A percentile compares a stretch with the other conserved stretches of the same genome.
Conservation (phyloP, 2,113 vertebrate genomes). For the Thalassarche chlororhynchos region DNA sequence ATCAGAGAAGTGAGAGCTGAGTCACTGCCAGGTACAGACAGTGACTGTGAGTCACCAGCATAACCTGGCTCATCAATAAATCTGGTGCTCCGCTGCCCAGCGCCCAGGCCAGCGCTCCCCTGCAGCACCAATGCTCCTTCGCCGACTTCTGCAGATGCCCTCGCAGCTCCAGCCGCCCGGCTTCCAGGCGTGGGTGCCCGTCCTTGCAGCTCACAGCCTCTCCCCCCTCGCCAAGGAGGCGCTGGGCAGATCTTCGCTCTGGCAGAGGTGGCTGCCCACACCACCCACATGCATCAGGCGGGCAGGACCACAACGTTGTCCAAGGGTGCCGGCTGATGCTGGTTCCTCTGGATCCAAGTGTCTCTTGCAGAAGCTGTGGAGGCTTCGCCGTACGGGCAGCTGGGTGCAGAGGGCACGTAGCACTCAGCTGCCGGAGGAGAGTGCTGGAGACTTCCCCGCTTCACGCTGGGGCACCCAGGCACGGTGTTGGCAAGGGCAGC, state of each 20-base stretch:
- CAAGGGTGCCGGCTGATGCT: accelerated
- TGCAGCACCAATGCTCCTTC: accelerated
- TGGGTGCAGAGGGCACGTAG: not conserved
- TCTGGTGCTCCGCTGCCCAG: not conserved
- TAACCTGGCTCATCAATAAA: not conserved
- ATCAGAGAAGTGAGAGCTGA: not conserved
- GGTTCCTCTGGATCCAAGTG: not conserved
- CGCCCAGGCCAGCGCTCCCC: not conserved
- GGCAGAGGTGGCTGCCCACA: not conserved
- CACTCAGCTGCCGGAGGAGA: not conserved
- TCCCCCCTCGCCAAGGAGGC: accelerated
- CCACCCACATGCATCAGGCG: accelerated
- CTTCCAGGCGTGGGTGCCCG: accelerated
- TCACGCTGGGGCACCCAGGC: too few relatives aligned
- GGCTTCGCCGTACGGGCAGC: not conserved
- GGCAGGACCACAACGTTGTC: not conserved
- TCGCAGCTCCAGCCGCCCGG: accelerated
- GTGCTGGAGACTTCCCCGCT: not conserved
- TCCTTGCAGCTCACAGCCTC: not conserved
- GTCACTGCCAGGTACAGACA: conserved; percentile 34
- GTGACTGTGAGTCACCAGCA: conserved; percentile 22
- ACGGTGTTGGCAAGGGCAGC: not conserved
- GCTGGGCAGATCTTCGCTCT: not conserved
- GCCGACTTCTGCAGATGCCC: accelerated
- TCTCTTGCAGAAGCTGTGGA: not conserved